Evolutionary conservation across 2,888 invertebrate genomes (phyloP).

Genomic region (Diplazon laetatorius): DNA sequence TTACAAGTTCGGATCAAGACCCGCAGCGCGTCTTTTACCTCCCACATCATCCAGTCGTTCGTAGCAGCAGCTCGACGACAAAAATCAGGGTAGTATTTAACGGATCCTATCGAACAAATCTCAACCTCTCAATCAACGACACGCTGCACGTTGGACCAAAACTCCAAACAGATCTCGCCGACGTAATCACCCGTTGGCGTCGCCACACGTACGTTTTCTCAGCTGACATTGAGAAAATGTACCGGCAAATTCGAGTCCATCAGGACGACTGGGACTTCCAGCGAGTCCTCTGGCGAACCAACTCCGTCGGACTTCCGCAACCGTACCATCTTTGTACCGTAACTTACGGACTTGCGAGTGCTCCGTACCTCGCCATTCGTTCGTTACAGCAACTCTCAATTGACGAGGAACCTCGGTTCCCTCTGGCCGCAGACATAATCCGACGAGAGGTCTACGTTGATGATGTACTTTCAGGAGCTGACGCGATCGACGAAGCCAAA

Average conservation of each 20-base stretch:
- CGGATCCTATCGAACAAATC: conserved; percentile 36
- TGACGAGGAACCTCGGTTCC: neutral
- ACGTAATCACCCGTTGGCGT: conserved; percentile 1
- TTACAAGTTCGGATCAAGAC: no score
- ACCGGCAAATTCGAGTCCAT: neutral
- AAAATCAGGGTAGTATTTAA: conserved; percentile 41
- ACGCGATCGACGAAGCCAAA: conserved; percentile 14
- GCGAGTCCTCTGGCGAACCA: conserved; percentile 73
- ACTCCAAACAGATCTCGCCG: conserved; percentile 33
- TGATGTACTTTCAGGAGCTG: neutral
- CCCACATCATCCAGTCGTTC: conserved; percentile 13
- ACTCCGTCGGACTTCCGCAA: conserved; percentile 17
- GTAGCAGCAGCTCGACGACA: conserved; percentile 25
- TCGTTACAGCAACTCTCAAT: neutral
- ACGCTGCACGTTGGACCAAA: conserved; percentile 29
- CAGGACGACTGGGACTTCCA: conserved; percentile 68
- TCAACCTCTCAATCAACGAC: conserved; percentile 33
- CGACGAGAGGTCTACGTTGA: neutral
- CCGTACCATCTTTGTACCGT: neutral
- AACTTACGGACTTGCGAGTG: neutral
- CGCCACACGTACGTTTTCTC: neutral
- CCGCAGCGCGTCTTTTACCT: no score
- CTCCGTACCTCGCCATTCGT: conserved; percentile 4
- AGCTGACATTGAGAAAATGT: conserved; percentile 62
- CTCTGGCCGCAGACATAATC: neutral